Evolutionary conservation across 2,888 invertebrate genomes (phyloP).

Genomic region (Furcula furcula): DNA sequence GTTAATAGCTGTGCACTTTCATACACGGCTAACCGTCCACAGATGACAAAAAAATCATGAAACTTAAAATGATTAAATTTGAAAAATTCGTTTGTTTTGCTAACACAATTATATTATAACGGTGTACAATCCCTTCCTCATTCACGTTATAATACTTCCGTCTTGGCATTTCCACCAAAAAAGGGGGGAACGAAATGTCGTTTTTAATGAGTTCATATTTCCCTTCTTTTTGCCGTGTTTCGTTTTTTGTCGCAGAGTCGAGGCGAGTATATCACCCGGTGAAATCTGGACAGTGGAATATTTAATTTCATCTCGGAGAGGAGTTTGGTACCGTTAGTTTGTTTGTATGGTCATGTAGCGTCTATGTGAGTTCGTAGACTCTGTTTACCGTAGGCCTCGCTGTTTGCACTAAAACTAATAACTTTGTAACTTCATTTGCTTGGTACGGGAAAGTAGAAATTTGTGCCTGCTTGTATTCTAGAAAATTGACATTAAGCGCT

Average conservation of each 20-base stretch:
- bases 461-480: too few relatives aligned
- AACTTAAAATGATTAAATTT: too few relatives aligned
- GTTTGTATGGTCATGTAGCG: too few relatives aligned
- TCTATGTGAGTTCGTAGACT: too few relatives aligned
- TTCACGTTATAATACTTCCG: neutral
- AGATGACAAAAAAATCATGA: too few relatives aligned
- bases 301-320: neutral
- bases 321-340: too few relatives aligned
- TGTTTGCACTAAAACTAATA: neutral
- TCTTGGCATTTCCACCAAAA: neutral
- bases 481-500: too few relatives aligned
- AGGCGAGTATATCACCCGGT: neutral
- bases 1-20: too few relatives aligned
- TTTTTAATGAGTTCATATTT: conserved; percentile 1
- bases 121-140: too few relatives aligned
- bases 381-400: neutral
- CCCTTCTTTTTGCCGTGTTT: neutral
- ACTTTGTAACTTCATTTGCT: neutral
- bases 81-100: too few relatives aligned
- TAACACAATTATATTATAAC: too few relatives aligned
- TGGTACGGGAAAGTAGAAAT: neutral
- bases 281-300: neutral
- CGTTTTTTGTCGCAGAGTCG: neutral
- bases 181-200: neutral
- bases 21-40: too few relatives aligned